Conservation (phyloP, 1,140 invertebrate species). For the Drosophila navojoa region DNA sequence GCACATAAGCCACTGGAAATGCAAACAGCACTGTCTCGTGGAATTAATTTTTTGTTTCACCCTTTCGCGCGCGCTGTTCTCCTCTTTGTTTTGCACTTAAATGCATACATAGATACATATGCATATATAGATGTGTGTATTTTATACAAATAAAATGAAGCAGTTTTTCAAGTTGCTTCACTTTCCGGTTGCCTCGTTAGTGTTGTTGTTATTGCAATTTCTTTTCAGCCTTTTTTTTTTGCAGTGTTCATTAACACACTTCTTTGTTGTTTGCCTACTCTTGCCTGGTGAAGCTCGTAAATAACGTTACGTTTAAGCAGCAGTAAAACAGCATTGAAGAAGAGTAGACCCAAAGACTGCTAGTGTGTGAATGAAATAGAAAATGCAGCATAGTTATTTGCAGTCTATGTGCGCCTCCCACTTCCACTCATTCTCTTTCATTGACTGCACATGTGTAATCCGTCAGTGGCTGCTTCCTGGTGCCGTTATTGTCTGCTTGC, state of each 20-base stretch:
- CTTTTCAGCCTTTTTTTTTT: constrained; percentile 38
- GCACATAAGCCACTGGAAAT: constrained; percentile 13
- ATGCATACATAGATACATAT: neutral
- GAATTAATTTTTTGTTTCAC: constrained; percentile 1
- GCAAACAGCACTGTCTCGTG: neutral
- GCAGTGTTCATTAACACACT: constrained; percentile 72
- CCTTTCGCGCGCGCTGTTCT: neutral
- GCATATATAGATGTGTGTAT: neutral
- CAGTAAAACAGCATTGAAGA: constrained; percentile 10
- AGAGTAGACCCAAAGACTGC: constrained; percentile 7
- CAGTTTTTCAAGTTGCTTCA: constrained; percentile 48
- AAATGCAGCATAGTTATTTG: constrained; percentile 60
- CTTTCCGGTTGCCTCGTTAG: constrained; percentile 61
- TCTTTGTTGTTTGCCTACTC: constrained; percentile 35
- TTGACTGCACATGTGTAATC: constrained; percentile 66
- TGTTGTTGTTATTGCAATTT: constrained; percentile 34
- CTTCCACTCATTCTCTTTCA: constrained; percentile 39
- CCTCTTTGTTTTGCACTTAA: constrained; percentile 1
- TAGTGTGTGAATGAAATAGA: constrained; percentile 55
- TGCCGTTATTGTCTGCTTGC: constrained; percentile 18
- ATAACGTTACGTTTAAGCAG: constrained; percentile 68
- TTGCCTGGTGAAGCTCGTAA: constrained; percentile 46
- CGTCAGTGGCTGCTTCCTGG: constrained; percentile 58
- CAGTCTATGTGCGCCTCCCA: neutral
- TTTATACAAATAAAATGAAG: constrained; percentile 26